Percentiles rank a stretch among this genome's conserved stretches.
Conservation (phyloP, 2,113 vertebrate species). For the Sprattus sprattus region DNA sequence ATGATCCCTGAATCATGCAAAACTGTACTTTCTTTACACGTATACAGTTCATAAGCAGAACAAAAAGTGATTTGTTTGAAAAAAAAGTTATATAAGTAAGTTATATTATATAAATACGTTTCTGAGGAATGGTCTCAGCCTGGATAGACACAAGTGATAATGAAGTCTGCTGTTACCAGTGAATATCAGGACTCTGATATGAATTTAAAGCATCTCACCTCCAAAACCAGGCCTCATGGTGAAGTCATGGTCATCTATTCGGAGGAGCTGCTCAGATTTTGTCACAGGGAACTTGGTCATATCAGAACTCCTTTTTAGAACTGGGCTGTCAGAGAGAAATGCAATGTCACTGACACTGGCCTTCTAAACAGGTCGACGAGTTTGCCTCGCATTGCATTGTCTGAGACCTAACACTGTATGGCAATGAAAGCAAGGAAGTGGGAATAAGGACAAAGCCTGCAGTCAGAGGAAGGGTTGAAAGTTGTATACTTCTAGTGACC, state of each 20-base stretch:
- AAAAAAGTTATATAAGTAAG: too few relatives aligned
- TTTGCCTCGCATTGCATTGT: not conserved
- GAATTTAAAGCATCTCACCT: constrained; percentile 70
- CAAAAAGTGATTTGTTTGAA: too few relatives aligned
- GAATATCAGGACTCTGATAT: not conserved
- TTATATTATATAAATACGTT: too few relatives aligned
- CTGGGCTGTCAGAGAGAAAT: constrained; percentile 63
- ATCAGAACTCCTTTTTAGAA: constrained; percentile 83
- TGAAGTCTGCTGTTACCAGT: not conserved
- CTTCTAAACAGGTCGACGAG: too few relatives aligned
- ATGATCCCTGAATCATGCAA: too few relatives aligned
- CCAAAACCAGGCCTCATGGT: constrained; percentile 95
- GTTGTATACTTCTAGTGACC: not conserved
- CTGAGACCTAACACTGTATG: not conserved
- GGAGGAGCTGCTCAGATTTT: constrained; percentile 87
- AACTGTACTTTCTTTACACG: too few relatives aligned
- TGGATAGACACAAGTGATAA: not conserved
- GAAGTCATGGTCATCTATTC: constrained; percentile 90
- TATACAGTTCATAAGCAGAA: too few relatives aligned
- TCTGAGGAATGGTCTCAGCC: too few relatives aligned
- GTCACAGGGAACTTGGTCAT: constrained; percentile 81
- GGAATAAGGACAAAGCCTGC: not conserved
- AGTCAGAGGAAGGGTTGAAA: not conserved
- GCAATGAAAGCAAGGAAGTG: not conserved
- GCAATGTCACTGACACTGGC: not conserved